Percentiles rank a stretch among this genome's conserved stretches.
Evolutionary conservation across 2,888 invertebrate genomes (phyloP).

Genomic region (Drosophila atripex): DNA sequence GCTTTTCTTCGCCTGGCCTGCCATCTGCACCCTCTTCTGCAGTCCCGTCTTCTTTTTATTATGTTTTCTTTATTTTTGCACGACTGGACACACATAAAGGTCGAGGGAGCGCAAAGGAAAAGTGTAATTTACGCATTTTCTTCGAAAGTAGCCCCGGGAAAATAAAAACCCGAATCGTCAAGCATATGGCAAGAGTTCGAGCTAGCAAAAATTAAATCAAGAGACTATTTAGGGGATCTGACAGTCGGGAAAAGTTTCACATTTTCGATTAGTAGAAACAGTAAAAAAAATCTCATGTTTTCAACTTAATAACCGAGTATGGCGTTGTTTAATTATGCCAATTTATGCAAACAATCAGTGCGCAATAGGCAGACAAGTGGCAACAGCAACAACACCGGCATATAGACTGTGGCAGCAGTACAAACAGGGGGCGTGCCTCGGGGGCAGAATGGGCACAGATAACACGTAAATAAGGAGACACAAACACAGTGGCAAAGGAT

Average conservation of each 20-base stretch:
- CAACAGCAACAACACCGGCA: slow-evolving; percentile 44
- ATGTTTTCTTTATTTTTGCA: slow-evolving; percentile 41
- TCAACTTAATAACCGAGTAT: slow-evolving; percentile 24
- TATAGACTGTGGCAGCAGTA: slow-evolving; percentile 29
- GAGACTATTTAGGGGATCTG: not conserved
- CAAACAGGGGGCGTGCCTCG: slow-evolving; percentile 53
- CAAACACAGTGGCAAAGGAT: slow-evolving; percentile 9
- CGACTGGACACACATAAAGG: slow-evolving; percentile 63
- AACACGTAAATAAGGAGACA: slow-evolving; percentile 28
- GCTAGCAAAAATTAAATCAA: not conserved
- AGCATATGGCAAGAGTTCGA: not conserved
- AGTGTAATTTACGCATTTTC: slow-evolving; percentile 56
- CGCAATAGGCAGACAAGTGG: slow-evolving; percentile 75
- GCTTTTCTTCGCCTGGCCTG: slow-evolving; percentile 34
- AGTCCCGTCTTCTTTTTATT: slow-evolving; percentile 21
- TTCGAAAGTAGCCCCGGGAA: slow-evolving; percentile 15
- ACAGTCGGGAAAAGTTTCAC: not conserved
- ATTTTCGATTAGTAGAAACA: slow-evolving; percentile 1
- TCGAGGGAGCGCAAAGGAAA: slow-evolving; percentile 30
- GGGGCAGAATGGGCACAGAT: slow-evolving; percentile 50
- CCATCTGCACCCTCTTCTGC: slow-evolving; percentile 8
- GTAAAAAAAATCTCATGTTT: not conserved
- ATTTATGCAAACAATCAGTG: slow-evolving; percentile 77
- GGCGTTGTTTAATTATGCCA: slow-evolving; percentile 74
- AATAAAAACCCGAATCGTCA: slow-evolving; percentile 1